Evolutionary conservation across 1,140 invertebrate species (phyloP), one percentile per base, ranked within the genome.

Genomic region (Caenorhabditis elegans): DNA sequence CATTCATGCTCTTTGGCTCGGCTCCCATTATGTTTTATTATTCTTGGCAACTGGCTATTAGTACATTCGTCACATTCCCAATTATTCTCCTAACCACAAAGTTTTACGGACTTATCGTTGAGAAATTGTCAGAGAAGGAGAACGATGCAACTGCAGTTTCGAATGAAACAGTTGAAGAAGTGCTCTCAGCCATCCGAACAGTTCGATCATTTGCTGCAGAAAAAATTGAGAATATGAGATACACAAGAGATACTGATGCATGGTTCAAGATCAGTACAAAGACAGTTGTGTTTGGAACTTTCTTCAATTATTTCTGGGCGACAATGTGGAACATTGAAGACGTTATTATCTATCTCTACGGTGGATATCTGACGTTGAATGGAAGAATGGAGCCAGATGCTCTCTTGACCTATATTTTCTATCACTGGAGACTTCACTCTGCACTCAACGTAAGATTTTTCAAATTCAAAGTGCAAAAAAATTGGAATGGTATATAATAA

Each of bases 181-280:
- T 70, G 4, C 34, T 70, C 2, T 70, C 60, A 8, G 60, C 60
- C 31, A 70, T 70, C 34, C 60, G 60, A 39, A 70, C 60, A 22
- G 60, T 70, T 22, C 60, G 60, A 19, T 70, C 60, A 36, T 70
- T 70, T 39, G 60, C 60, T 11, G 60, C 60, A 1, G 60, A 70
- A n/a, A 70, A 70, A 13, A 39, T 70, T 31, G 60, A 70, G 17
- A 10, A 70, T 13, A n/a, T 43, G 60, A 70, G 60, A 70, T 70
- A 70, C 28, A 70, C 60, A 6, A 31, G 19, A 10, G 39, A 70
- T 22, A 70, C 60, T 5, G 34, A 70, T 70, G 60, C 34, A 3
- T 70, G 60, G 60, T 70, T 70, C n/a, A 70, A 70, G 34, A 70
- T 70, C 60, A 70, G 60, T 70, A 70, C 43, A n/a, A 70, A 70